phyloP scores from a whole-genome alignment of 2,888 invertebrate genomes.

The Cosmorhoe ocellata region DNA sequence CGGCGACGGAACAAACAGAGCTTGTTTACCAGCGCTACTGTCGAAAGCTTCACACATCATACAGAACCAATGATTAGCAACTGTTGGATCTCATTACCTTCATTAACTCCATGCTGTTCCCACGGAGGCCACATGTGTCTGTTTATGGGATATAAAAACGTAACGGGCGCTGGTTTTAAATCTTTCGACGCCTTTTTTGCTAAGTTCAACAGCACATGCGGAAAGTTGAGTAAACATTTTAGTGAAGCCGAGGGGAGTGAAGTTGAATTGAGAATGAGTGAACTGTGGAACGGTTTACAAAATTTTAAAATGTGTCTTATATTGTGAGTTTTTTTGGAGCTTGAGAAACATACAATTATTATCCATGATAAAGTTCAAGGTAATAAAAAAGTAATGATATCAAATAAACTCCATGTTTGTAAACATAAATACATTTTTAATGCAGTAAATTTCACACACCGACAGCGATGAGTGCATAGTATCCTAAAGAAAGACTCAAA shows the following conservation, averaged over 20 bases:
- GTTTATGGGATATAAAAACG: conserved; percentile 58
- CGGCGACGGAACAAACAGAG: conserved; percentile 25
- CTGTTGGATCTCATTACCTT: conserved; percentile 64
- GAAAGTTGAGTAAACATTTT: conserved; percentile 45
- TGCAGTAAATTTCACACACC: conserved; percentile 2
- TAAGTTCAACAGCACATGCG: conserved; percentile 32
- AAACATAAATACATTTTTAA: conserved; percentile 9
- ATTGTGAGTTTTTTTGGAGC: not conserved
- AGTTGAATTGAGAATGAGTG: not conserved
- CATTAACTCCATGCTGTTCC: conserved; percentile 58
- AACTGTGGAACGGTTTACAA: conserved; percentile 4
- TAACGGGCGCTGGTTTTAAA: conserved; percentile 55
- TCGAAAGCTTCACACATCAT: conserved; percentile 26
- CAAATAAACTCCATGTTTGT: conserved; percentile 1
- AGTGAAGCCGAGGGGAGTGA: conserved; percentile 16
- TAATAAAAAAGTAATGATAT: not conserved
- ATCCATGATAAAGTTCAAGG: conserved; percentile 4
- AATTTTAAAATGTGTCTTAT: conserved; percentile 9
- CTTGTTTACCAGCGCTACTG: conserved; percentile 23
- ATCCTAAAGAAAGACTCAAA: conserved; percentile 21
- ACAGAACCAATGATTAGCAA: conserved; percentile 60
- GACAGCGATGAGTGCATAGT: conserved; percentile 5
- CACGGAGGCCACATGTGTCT: conserved; percentile 68
- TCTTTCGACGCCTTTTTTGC: conserved; percentile 61
- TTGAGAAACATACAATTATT: not conserved